phyloP scores from a whole-genome alignment of 2,797 vertebrate genomes.

The Fundulus diaphanus region DNA sequence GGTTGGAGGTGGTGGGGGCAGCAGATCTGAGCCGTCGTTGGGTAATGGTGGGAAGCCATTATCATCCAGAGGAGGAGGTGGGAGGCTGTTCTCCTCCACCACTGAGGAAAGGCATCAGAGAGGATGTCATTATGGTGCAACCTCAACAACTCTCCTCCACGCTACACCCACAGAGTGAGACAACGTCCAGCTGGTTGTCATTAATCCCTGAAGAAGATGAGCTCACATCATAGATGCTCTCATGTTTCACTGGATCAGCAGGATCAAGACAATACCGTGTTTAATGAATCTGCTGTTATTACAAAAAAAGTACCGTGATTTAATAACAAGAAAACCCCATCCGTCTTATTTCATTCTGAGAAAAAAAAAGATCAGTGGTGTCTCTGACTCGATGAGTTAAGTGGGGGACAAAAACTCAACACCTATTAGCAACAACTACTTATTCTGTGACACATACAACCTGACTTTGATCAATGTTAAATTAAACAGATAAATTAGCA shows the following conservation, averaged over 20 bases:
- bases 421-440: too few relatives aligned
- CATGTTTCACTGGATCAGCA: too few relatives aligned
- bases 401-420: too few relatives aligned
- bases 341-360: too few relatives aligned
- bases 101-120: slow-evolving; percentile 43
- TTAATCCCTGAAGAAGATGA: not conserved
- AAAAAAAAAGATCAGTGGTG: too few relatives aligned
- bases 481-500: too few relatives aligned
- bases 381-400: too few relatives aligned
- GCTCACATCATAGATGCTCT: not conserved
- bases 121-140: slow-evolving; percentile 14
- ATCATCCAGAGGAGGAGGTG: slow-evolving; percentile 48
- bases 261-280: not conserved
- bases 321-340: not conserved
- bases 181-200: too few relatives aligned
- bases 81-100: slow-evolving; percentile 71
- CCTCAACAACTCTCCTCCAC: too few relatives aligned
- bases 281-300: not conserved
- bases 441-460: too few relatives aligned
- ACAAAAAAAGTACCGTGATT: not conserved
- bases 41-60: slow-evolving; percentile 38
- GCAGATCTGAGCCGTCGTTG: slow-evolving; percentile 51
- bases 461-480: too few relatives aligned
- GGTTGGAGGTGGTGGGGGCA: slow-evolving; percentile 58
- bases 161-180: not conserved